Conservation (phyloP, 2,888 invertebrate genomes). For the Nasonia oneida region DNA sequence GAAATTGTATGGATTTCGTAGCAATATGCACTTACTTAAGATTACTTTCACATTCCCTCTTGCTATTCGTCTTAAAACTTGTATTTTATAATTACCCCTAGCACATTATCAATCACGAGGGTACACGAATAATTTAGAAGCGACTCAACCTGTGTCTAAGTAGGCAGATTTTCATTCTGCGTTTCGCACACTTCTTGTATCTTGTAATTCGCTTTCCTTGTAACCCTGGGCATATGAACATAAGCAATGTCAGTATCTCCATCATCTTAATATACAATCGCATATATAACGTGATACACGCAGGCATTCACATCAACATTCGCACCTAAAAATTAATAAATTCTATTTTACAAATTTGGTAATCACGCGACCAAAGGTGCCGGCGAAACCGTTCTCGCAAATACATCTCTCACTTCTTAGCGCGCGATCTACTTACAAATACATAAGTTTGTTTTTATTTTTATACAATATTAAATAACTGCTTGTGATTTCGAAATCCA, state of each 20-base stretch:
- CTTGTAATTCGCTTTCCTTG: slow-evolving; percentile 25
- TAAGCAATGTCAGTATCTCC: slow-evolving; percentile 40
- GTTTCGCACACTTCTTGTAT: slow-evolving; percentile 46
- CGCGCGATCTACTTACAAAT: slow-evolving; percentile 68
- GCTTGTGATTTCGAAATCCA: slow-evolving; percentile 56
- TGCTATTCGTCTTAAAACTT: slow-evolving; percentile 46
- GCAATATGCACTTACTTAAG: slow-evolving; percentile 63
- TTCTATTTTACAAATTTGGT: slow-evolving; percentile 75
- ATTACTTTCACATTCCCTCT: slow-evolving; percentile 60
- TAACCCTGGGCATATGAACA: slow-evolving; percentile 46
- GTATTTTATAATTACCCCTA: slow-evolving; percentile 45
- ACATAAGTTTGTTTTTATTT: slow-evolving; percentile 63
- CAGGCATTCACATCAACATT: slow-evolving; percentile 64
- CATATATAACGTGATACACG: slow-evolving; percentile 43
- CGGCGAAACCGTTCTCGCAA: slow-evolving; percentile 62
- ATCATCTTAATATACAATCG: slow-evolving; percentile 55
- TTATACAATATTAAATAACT: slow-evolving; percentile 74
- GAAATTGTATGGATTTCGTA: slow-evolving; percentile 61
- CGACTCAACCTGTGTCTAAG: slow-evolving; percentile 52
- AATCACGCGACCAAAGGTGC: slow-evolving; percentile 66
- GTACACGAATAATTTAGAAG: slow-evolving; percentile 65
- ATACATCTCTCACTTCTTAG: slow-evolving; percentile 60
- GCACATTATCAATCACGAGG: slow-evolving; percentile 43
- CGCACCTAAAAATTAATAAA: slow-evolving; percentile 71
- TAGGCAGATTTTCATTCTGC: slow-evolving; percentile 54